Base-by-base conservation (phyloP, 1,140 invertebrate genomes). In the Neodiprion lecontei region DNA sequence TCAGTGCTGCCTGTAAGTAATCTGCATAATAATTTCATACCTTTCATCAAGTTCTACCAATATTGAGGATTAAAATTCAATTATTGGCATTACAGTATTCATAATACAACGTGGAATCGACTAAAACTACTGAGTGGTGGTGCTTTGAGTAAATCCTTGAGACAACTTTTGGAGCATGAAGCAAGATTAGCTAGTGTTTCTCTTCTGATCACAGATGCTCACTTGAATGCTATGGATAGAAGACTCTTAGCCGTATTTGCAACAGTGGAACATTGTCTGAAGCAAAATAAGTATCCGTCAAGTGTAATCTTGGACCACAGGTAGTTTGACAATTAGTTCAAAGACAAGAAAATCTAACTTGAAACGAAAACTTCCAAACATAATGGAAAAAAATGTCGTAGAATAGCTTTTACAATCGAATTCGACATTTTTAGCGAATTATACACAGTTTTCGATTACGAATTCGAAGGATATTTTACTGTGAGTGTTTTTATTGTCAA, bases 1-100 rank as follows among this genome's bases (percentile, higher is more conserved):
- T 87, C 96, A 97, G 80, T 97, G 96, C 85, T 97, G 96, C 87
- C 91, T 94, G 96, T 96, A 89, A 92, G 93, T 91, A 2, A 40
- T 40, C 28, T 40, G 28, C 28, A 5, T 40, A 40, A 80, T 80
- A 74, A 68, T 80, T 69, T n/a, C 72, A 49, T 74, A 71, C 23
- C 28, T 76, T 72, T 77, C 21, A 48, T 53, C 23, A 69, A 53
- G 10, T 85, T 80, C 83, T 78, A 74, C 48, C 48, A 72, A 73
- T 10, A 53, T 49, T 48, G 47, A 70, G 8, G 11, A 71, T 75
- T 14, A 61, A 21, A 73, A 74, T 74, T 61, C 75, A 72, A 76
- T 74, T 67, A 69, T 73, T 70, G 80, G 72, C 85, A 78, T 90
- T 91, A 72, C 76, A 96, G 94, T 76, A 88, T 96, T 76, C 89